phyloP scores from a whole-genome alignment of 2,113 vertebrate genomes.

The Cyrtonyx montezumae region DNA sequence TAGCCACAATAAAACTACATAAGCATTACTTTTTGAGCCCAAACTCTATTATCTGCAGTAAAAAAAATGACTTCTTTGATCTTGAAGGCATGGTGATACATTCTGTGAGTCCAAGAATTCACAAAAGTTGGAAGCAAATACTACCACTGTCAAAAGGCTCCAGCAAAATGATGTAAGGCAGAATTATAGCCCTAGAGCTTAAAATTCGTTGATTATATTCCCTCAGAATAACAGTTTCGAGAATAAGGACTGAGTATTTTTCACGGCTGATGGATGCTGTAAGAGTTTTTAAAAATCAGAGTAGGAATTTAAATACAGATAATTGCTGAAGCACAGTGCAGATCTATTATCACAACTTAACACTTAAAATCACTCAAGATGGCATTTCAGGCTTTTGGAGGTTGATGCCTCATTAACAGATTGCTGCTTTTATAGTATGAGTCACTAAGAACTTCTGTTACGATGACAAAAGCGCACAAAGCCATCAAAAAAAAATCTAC shows the following conservation, averaged over 20 bases:
- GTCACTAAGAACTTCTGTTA: slow-evolving; percentile 43
- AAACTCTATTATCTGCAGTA: not conserved
- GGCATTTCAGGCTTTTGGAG: slow-evolving; percentile 39
- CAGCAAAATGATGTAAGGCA: not conserved
- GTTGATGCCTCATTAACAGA: slow-evolving; percentile 65
- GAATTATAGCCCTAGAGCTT: not conserved
- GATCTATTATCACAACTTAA: slow-evolving; percentile 39
- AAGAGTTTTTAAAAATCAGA: not conserved
- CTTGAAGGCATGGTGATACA: not conserved
- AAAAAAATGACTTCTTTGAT: not conserved
- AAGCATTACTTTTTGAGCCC: not conserved
- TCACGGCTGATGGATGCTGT: not conserved
- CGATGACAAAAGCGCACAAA: slow-evolving; percentile 14
- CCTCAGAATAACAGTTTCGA: not conserved
- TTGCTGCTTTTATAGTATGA: slow-evolving; percentile 51
- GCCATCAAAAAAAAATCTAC: not conserved
- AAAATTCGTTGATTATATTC: not conserved
- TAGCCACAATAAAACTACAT: not conserved
- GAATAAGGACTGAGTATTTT: not conserved
- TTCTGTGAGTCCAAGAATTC: not conserved
- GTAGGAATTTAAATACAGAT: slow-evolving; percentile 28
- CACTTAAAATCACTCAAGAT: slow-evolving; percentile 36
- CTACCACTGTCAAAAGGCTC: not conserved
- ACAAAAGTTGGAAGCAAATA: not conserved
- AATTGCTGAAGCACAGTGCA: slow-evolving; percentile 21